These are phyloP conservation scores for Vulpes lagopus DNA, from an alignment of 2,113 vertebrate genomes.

Conservation along the genomic window DNA sequence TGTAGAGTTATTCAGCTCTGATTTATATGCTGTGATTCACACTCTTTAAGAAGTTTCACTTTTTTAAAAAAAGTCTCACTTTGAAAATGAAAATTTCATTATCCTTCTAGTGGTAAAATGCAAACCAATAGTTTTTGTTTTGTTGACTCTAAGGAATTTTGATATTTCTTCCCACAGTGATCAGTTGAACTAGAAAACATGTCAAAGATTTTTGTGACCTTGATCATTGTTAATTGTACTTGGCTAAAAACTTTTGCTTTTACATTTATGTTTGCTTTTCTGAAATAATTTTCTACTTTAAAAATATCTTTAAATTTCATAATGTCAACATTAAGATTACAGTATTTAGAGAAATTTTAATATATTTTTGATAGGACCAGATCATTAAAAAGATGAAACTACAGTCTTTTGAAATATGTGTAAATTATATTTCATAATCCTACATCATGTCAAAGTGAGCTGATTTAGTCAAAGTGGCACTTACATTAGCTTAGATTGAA, in stretches of 20 bases:
- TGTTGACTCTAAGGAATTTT: background rate
- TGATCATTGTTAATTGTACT: background rate
- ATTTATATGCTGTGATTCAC: background rate
- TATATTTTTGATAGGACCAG: background rate
- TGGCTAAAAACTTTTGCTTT: background rate
- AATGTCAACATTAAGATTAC: background rate
- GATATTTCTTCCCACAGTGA: background rate
- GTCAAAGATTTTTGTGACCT: background rate
- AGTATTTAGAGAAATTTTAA: constrained; percentile 2
- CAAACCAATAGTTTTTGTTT: background rate
- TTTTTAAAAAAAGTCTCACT: constrained; percentile 14
- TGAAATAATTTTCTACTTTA: background rate
- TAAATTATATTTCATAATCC: constrained; percentile 38
- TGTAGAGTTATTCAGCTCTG: background rate
- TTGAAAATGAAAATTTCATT: background rate
- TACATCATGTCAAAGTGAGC: background rate
- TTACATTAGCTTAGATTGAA: background rate
- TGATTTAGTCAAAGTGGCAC: constrained; percentile 23
- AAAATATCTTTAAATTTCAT: background rate
- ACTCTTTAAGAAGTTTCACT: constrained; percentile 25
- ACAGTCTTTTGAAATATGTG: constrained; percentile 20
- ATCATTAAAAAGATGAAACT: constrained; percentile 26
- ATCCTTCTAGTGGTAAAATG: background rate
- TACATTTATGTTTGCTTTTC: background rate
- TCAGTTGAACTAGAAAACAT: constrained; percentile 22